A percentile compares a stretch with the other conserved stretches of the same genome.
Conservation (phyloP, 1,140 invertebrate genomes). For the Hyles vespertilio region DNA sequence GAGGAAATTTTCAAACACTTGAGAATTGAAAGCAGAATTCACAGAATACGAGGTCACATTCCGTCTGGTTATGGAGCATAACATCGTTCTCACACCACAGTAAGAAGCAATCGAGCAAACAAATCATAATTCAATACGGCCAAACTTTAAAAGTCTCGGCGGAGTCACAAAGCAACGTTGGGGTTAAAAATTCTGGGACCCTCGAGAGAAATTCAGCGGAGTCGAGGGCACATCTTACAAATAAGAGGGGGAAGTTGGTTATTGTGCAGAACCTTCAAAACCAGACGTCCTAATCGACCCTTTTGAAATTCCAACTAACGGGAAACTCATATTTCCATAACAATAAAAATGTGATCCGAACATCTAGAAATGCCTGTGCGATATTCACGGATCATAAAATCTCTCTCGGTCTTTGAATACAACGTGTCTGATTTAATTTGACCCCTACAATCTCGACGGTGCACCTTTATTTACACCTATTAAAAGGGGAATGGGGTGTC, state of each 20-base stretch:
- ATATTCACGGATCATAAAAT: slow-evolving; percentile 75
- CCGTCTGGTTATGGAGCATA: background rate
- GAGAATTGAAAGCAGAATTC: too few relatives aligned
- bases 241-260: slow-evolving; percentile 46
- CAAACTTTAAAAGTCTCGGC: slow-evolving; percentile 57
- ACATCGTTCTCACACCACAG: slow-evolving; percentile 37
- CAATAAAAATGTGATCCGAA: slow-evolving; percentile 74
- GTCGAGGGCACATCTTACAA: slow-evolving; percentile 54
- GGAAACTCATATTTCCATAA: slow-evolving; percentile 74
- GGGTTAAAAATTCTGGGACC: slow-evolving; percentile 47
- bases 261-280: slow-evolving; percentile 70
- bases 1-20: too few relatives aligned
- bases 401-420: slow-evolving; percentile 50
- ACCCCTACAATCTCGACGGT: slow-evolving; percentile 29
- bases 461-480: slow-evolving; percentile 17
- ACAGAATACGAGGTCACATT: too few relatives aligned
- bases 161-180: slow-evolving; percentile 43
- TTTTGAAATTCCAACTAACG: slow-evolving; percentile 73
- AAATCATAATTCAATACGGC: slow-evolving; percentile 61
- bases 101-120: slow-evolving; percentile 52
- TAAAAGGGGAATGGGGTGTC: slow-evolving; percentile 33
- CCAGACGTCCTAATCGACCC: slow-evolving; percentile 73
- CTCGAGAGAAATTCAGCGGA: slow-evolving; percentile 32
- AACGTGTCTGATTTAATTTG: slow-evolving; percentile 56
- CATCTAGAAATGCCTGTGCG: slow-evolving; percentile 73